A percentile compares a stretch with the other conserved stretches of the same genome.
Conservation (phyloP, 2,797 vertebrate genomes). For the Gymnothorax reevesii region DNA sequence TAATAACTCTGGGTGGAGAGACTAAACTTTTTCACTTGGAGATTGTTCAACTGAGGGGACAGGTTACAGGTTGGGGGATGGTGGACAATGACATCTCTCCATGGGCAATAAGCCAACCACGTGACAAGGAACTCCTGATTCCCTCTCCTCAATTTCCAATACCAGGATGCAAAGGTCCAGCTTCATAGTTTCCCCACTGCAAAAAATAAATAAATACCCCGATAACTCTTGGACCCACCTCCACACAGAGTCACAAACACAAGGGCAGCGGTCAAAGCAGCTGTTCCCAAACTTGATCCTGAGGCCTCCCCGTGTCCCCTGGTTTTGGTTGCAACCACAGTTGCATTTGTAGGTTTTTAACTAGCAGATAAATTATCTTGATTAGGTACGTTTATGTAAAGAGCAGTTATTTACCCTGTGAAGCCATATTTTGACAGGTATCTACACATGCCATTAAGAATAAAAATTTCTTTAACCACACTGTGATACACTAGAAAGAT, state of each 20-base stretch:
- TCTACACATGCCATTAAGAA: too few relatives aligned
- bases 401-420: too few relatives aligned
- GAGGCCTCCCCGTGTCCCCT: too few relatives aligned
- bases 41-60: too few relatives aligned
- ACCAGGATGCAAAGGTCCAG: conserved; percentile 5
- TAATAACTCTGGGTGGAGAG: conserved; percentile 34
- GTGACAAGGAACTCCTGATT: conserved; percentile 27
- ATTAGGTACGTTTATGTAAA: too few relatives aligned
- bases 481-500: too few relatives aligned
- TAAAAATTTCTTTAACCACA: too few relatives aligned
- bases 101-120: conserved; percentile 34
- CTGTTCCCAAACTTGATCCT: neutral
- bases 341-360: too few relatives aligned
- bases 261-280: neutral
- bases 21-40: conserved; percentile 41
- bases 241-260: conserved; percentile 20
- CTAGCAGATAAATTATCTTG: too few relatives aligned
- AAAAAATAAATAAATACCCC: conserved; percentile 15
- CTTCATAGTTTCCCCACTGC: neutral
- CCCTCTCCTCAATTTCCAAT: conserved; percentile 18
- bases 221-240: neutral
- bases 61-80: conserved; percentile 1
- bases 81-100: conserved; percentile 33
- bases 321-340: too few relatives aligned
- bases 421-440: too few relatives aligned